Evolutionary conservation across 2,113 vertebrate genomes (phyloP).

Genomic region (Coreoperca whiteheadi): DNA sequence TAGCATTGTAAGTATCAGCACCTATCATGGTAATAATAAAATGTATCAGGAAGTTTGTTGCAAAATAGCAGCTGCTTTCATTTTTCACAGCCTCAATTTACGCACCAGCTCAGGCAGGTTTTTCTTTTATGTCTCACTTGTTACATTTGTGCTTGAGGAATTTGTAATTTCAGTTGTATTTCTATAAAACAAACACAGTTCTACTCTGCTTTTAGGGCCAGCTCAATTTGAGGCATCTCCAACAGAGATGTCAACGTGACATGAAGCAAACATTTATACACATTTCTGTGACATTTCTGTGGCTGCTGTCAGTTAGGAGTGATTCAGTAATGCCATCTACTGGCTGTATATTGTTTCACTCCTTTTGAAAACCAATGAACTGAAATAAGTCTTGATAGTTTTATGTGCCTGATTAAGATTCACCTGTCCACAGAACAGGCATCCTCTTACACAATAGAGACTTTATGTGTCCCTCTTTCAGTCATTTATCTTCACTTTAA

Average conservation of each 20-base stretch:
- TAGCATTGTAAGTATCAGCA: background rate
- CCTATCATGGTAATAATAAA: background rate
- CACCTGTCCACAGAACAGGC: constrained; percentile 54
- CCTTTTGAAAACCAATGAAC: background rate
- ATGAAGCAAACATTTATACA: constrained; percentile 25
- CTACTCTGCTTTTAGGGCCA: background rate
- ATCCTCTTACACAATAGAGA: constrained; percentile 54
- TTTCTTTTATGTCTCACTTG: background rate
- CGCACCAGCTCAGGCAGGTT: background rate
- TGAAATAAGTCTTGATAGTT: constrained; percentile 19
- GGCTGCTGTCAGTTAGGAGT: constrained; percentile 15
- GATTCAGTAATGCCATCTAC: constrained; percentile 82
- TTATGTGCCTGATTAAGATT: constrained; percentile 33
- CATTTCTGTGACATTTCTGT: background rate
- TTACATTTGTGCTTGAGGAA: background rate
- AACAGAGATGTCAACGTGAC: constrained; percentile 30
- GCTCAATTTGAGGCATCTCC: background rate
- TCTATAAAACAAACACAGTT: background rate
- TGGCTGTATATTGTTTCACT: constrained; percentile 61
- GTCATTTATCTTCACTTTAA: constrained; percentile 73
- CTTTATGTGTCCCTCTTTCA: constrained; percentile 68
- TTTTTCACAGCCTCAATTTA: background rate
- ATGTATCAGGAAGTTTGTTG: background rate
- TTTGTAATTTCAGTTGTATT: background rate
- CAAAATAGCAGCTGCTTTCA: background rate